Conservation (phyloP, 2,888 invertebrate species). For the Ennomos quercinarius region DNA sequence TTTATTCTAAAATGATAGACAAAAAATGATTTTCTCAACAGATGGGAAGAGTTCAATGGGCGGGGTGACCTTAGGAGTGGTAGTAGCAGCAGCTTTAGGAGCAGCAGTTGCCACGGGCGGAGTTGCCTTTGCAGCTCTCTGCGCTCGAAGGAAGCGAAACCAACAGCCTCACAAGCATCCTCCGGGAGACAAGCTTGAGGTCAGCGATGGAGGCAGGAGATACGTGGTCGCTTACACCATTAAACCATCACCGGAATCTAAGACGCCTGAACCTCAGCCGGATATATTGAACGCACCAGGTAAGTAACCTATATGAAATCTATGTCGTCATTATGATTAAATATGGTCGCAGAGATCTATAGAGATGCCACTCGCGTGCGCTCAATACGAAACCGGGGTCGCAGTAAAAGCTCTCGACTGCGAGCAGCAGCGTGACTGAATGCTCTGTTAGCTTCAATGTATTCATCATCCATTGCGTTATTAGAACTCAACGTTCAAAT, state of each 20-base stretch:
- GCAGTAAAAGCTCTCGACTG: too few species aligned
- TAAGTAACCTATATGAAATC: constrained; percentile 47
- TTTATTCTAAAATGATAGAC: too few species aligned
- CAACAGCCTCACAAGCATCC: constrained; percentile 76
- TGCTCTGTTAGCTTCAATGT: too few species aligned
- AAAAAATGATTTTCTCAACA: constrained; percentile 61
- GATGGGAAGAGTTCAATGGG: constrained; percentile 89
- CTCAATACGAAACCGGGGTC: too few species aligned
- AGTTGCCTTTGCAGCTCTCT: constrained; percentile 66
- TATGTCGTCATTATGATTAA: too few species aligned
- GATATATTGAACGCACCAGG: constrained; percentile 93
- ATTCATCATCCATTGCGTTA: too few species aligned
- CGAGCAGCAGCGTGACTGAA: too few species aligned
- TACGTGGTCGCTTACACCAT: constrained; percentile 95
- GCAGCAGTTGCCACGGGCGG: constrained; percentile 68
- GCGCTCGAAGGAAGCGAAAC: constrained; percentile 66
- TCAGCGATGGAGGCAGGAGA: constrained; percentile 91
- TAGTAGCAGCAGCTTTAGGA: constrained; percentile 71
- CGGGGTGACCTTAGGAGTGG: constrained; percentile 89
- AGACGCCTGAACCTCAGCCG: constrained; percentile 89
- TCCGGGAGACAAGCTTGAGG: constrained; percentile 85
- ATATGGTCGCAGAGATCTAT: too few species aligned
- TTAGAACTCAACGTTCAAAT: too few species aligned
- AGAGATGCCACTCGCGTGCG: too few species aligned
- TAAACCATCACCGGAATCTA: constrained; percentile 86